These are phyloP conservation scores for Lampropteryx suffumata DNA, from an alignment of 2,888 invertebrate species.

Conservation along the genomic window DNA sequence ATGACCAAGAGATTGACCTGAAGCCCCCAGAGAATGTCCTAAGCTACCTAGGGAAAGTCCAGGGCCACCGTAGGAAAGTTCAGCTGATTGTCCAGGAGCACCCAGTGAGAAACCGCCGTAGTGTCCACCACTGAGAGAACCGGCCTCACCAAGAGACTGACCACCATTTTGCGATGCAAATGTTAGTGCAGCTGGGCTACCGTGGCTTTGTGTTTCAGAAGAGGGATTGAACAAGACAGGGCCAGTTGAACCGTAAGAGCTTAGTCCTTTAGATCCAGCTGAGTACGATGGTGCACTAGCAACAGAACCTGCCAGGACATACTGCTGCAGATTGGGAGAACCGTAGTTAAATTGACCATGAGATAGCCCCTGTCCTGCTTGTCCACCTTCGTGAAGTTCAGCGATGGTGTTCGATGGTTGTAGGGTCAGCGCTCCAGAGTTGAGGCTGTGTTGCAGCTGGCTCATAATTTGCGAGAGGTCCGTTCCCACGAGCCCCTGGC, in stretches of 20 bases:
- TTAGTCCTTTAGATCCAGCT: constrained; percentile 68
- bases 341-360: constrained; percentile 59
- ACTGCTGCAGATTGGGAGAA: constrained; percentile 60
- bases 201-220: constrained; percentile 51
- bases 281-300: constrained; percentile 65
- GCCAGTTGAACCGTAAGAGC: constrained; percentile 69
- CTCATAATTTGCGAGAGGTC: constrained; percentile 73
- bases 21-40: constrained; percentile 30
- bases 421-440: constrained; percentile 61
- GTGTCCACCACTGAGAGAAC: constrained; percentile 26
- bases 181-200: constrained; percentile 40
- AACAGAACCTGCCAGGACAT: constrained; percentile 54
- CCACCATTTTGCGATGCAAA: constrained; percentile 50
- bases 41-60: constrained; percentile 39
- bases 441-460: constrained; percentile 65
- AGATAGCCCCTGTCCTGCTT: constrained; percentile 54
- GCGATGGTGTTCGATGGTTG: constrained; percentile 58
- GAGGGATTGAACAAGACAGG: constrained; percentile 69
- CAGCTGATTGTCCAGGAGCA: constrained; percentile 38
- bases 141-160: constrained; percentile 28
- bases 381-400: constrained; percentile 56
- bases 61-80: constrained; percentile 36
- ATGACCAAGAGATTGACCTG: constrained; percentile 38
- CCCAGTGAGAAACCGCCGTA: constrained; percentile 44
- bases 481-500: constrained; percentile 53